Conservation (phyloP, 2,113 vertebrate species). For the Crotalus tigris region DNA sequence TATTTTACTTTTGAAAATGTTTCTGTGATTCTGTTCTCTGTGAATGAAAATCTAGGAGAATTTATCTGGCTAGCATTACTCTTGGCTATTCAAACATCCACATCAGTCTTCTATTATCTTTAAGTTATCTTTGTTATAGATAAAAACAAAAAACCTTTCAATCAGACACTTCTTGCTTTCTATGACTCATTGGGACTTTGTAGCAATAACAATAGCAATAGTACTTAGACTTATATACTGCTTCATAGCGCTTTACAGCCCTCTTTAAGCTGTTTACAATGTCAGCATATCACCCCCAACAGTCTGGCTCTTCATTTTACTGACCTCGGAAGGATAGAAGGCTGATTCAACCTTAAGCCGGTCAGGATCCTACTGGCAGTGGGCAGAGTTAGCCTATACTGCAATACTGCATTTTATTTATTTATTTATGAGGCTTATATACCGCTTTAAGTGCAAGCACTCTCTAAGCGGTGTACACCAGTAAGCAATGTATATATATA, state of each 20-base stretch:
- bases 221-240: neutral
- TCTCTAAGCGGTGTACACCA: too few species aligned
- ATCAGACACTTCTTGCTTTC: neutral
- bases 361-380: neutral
- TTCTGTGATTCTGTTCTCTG: neutral
- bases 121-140: neutral
- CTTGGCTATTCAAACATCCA: neutral
- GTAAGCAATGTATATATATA: too few species aligned
- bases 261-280: neutral
- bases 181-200: neutral
- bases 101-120: neutral
- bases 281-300: neutral
- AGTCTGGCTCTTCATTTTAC: neutral
- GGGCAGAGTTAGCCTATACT: neutral
- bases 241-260: neutral
- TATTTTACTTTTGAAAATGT: neutral
- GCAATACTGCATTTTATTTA: neutral
- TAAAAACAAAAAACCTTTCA: neutral
- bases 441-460: too few species aligned
- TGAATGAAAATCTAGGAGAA: neutral
- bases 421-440: too few species aligned
- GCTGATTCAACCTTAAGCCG: neutral
- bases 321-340: neutral
- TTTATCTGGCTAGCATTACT: neutral
- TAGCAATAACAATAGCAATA: neutral